Evolutionary conservation across 2,888 invertebrate genomes (phyloP), one percentile per base, ranked within the genome.

Genomic region (Allophyes oxyacanthae): DNA sequence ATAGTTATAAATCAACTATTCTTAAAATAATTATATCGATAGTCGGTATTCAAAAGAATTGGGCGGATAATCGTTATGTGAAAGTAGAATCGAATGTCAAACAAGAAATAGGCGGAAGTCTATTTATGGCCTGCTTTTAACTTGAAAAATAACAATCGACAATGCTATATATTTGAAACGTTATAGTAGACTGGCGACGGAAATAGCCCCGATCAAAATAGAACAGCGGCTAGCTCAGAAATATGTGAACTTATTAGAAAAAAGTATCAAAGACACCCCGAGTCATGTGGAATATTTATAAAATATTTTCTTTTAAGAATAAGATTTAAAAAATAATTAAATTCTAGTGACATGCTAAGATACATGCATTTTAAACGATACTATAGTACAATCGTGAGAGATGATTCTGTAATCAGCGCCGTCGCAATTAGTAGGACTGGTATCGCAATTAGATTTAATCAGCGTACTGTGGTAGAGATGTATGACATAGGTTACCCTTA

Each of bases 141-240:
- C 48, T 72, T 63, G 44, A 72, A 72, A 58, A 68, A 75, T 38
- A 50, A 64, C 53, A 61, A 61, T 59, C 57, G 54, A 61, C 66
- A 65, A 58, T 60, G 51, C 52, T 34, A 62, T 66, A 68, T 56
- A 65, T 66, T 63, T 60, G 65, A 61, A 73, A 71, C 55, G 60
- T 56, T 64, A 61, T 61, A 73, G 50, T 50, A 57, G 50, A 33
- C 20, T 38, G 46, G 43, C 13, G 59, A 68, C 74, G 51, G 57
- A 77, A 74, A 77, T 74, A 77, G 42, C 38, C 9, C 15, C 33
- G 38, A 52, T 63, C n/a, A 55, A 68, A 75, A 77, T 75, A 75
- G 63, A 64, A 53, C 20, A 20, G 20, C 20, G 4, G 20, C 20
- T 55, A 53, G 48, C 53, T 51, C 54, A 58, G 52, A 54, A 64